These are phyloP conservation scores for Heliconius hortense DNA, from an alignment of 2,888 invertebrate species.

Conservation along the genomic window DNA sequence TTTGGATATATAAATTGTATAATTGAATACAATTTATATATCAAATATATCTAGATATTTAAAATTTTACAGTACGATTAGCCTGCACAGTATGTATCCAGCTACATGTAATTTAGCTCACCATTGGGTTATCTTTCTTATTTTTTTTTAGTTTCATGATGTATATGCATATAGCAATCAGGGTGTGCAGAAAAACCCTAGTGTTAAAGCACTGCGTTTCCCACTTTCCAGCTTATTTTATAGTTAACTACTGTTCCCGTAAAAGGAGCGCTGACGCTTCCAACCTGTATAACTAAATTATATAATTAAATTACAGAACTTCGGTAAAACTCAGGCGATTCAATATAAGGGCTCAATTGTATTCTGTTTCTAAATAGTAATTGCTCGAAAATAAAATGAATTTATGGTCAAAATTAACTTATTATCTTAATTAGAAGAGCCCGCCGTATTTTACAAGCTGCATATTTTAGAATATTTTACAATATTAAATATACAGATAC, in stretches of 20 bases:
- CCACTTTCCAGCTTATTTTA: not conserved
- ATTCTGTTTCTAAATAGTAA: constrained; percentile 10
- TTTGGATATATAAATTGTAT: not conserved
- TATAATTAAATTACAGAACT: too few species aligned
- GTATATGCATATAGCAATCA: not conserved
- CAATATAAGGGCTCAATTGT: not conserved
- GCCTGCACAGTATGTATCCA: too few species aligned
- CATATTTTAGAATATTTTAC: constrained; percentile 22
- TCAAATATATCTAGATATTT: too few species aligned
- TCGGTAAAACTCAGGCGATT: not conserved
- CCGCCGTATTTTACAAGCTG: constrained; percentile 14
- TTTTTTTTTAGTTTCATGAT: too few species aligned
- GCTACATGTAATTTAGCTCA: too few species aligned
- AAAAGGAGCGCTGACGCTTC: too few species aligned
- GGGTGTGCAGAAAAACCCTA: not conserved
- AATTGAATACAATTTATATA: too few species aligned
- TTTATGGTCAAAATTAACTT: constrained; percentile 18
- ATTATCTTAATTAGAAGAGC: constrained; percentile 19
- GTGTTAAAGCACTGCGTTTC: not conserved
- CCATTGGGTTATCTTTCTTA: too few species aligned
- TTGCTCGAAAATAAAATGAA: constrained; percentile 1
- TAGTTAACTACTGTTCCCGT: too few species aligned
- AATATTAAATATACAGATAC: not conserved
- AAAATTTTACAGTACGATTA: too few species aligned
- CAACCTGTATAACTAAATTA: too few species aligned